These are phyloP conservation scores for Aphidius colemani DNA, from an alignment of 2,888 invertebrate genomes.

Conservation along the genomic window DNA sequence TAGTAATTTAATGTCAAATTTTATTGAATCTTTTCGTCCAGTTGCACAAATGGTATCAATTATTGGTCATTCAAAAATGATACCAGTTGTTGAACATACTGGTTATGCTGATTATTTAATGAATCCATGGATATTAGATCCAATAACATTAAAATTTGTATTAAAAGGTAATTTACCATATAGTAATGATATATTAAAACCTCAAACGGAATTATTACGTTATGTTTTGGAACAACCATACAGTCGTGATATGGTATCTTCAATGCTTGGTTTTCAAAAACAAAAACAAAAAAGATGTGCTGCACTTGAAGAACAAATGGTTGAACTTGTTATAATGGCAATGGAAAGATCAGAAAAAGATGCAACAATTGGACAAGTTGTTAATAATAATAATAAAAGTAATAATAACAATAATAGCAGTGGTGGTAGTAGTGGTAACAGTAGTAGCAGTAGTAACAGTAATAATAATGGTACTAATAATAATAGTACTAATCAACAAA, in stretches of 20 bases:
- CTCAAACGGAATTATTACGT: constrained; percentile 83
- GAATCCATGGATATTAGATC: constrained; percentile 93
- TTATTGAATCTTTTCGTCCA: constrained; percentile 90
- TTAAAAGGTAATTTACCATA: constrained; percentile 83
- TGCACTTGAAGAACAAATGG: constrained; percentile 89
- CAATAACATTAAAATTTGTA: constrained; percentile 74
- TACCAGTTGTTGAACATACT: constrained; percentile 92
- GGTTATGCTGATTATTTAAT: constrained; percentile 88
- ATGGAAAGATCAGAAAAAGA: constrained; percentile 88
- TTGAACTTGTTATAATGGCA: constrained; percentile 86
- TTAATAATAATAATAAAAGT: constrained; percentile 51
- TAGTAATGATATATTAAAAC: constrained; percentile 82
- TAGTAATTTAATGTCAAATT: constrained; percentile 81
- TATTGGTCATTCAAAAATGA: constrained; percentile 85
- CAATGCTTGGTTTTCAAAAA: constrained; percentile 91
- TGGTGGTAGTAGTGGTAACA: too few species aligned
- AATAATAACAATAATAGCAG: too few species aligned
- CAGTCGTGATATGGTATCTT: constrained; percentile 94
- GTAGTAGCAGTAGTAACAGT: too few species aligned
- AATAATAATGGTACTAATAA: too few species aligned
- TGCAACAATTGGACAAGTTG: constrained; percentile 62
- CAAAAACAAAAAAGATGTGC: constrained; percentile 87
- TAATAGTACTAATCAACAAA: too few species aligned
- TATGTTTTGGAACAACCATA: constrained; percentile 95
- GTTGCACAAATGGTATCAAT: constrained; percentile 97